Evolutionary conservation across 1,140 invertebrate genomes (phyloP).

Genomic region (Eurytemora carolleeae): DNA sequence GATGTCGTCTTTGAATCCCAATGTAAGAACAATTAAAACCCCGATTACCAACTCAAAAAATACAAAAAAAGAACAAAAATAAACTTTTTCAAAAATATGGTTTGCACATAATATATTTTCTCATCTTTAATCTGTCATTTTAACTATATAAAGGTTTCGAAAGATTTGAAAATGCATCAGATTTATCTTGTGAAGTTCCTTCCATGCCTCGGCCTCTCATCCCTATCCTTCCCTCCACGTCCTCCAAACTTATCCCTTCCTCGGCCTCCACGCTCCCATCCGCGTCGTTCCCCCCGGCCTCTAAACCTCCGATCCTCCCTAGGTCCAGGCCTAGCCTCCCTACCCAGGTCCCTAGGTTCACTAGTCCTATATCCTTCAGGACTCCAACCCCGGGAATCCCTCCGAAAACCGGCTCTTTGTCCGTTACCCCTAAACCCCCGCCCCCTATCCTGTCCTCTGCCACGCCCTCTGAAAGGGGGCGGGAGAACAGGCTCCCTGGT

Average conservation of each 20-base stretch:
- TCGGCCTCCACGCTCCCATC: background rate
- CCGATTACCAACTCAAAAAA: no score
- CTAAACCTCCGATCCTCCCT: background rate
- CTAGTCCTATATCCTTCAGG: background rate
- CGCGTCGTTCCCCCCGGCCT: background rate
- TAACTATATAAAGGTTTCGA: no score
- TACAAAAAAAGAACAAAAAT: no score
- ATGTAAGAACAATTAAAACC: no score
- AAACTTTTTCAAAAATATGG: no score
- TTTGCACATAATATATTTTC: no score
- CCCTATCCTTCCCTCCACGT: background rate
- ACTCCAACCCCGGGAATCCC: background rate
- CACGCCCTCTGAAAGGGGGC: background rate
- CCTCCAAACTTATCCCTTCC: background rate
- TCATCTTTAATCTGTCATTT: no score
- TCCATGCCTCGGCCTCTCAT: background rate
- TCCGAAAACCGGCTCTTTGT: background rate
- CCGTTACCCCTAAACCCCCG: background rate
- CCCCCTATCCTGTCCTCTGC: background rate
- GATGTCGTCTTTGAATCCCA: no score
- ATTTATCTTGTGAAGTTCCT: background rate
- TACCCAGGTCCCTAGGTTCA: background rate
- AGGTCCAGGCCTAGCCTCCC: background rate
- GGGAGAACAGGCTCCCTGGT: slow-evolving; percentile 4
- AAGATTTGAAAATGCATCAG: no score